Conservation (phyloP, 2,888 invertebrate species). For the Lamproptera curius region DNA sequence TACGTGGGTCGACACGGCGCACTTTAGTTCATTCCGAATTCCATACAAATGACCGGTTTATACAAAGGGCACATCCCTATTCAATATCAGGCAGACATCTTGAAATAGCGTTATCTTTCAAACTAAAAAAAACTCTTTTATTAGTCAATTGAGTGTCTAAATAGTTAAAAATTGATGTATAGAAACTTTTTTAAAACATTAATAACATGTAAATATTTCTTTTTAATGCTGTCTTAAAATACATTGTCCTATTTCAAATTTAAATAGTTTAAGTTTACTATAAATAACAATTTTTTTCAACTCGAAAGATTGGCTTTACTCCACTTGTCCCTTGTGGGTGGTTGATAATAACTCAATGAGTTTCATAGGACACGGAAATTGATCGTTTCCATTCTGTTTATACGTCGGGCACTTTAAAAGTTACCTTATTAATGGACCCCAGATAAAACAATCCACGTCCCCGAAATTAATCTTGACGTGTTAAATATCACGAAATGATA, state of each 20-base stretch:
- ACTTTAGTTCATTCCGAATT: slow-evolving; percentile 7
- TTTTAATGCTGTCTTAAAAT: no score
- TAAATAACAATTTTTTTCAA: no score
- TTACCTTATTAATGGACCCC: slow-evolving; percentile 6
- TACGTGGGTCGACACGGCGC: neutral
- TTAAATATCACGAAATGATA: slow-evolving; percentile 16
- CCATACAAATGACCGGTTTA: slow-evolving; percentile 18
- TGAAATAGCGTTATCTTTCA: slow-evolving; percentile 11
- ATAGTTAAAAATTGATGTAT: no score
- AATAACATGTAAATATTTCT: no score
- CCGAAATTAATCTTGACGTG: slow-evolving; percentile 12
- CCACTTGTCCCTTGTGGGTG: neutral
- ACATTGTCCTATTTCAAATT: no score
- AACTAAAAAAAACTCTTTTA: no score
- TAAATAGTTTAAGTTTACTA: no score
- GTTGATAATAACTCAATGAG: neutral
- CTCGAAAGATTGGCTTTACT: neutral
- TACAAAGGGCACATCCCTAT: slow-evolving; percentile 20
- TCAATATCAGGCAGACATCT: slow-evolving; percentile 11
- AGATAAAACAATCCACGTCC: slow-evolving; percentile 9
- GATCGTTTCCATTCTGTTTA: neutral
- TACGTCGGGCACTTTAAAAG: neutral
- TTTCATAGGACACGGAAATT: neutral
- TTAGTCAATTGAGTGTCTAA: no score
- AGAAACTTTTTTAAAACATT: no score